Evolutionary conservation across 2,888 invertebrate species (phyloP), one percentile per base, ranked within the genome.

Genomic region (Zonitis immaculata): DNA sequence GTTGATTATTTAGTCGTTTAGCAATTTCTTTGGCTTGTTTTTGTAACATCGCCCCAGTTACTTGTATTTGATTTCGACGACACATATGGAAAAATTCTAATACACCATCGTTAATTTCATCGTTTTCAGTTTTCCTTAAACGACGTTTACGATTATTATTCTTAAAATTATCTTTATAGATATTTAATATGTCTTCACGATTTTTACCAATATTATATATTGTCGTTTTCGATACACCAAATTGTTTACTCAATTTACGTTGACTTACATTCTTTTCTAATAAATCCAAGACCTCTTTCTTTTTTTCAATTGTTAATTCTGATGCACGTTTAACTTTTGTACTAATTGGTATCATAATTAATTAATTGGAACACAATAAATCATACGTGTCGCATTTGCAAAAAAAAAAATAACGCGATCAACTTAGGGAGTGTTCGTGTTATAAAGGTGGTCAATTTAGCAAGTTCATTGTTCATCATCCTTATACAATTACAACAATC

Each of bases 321-420:
- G 39, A 39, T 39, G 39, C 39, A 39, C 39, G 39, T 39, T 39
- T 39, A 20, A 20, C 39, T 39, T 39, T 39, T 18, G 39, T 39
- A 39, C 39, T 39, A 11, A n/a, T 18, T 4, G 20, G 2, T 11
- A 39, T 11, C 20, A 39, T 39, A 18, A 3, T 39, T n/a, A 28
- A 28, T 11, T 39, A 4, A 22, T 5, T 18, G 1, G 11, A 11
- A 16, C 16, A 6, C 11, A 20, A 6, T 18, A 18, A 39, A 39
- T 39, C 4, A 39, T 5, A 39, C 39, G 39, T 39, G 39, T 11
- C 18, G 4, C 1, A 39, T 1, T 11, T 18, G 5, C 0, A 11
- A n/a, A 39, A 39, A 20, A n/a, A n/a, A n/a, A n/a, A n/a, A n/a
- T n/a, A n/a, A n/a, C n/a, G n/a, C 18, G 39, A 20, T 39, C 39